Percentiles rank a stretch among this genome's conserved stretches.
These are phyloP conservation scores for Cyanistes caeruleus DNA, from an alignment of 2,113 vertebrate genomes.

Conservation along the genomic window DNA sequence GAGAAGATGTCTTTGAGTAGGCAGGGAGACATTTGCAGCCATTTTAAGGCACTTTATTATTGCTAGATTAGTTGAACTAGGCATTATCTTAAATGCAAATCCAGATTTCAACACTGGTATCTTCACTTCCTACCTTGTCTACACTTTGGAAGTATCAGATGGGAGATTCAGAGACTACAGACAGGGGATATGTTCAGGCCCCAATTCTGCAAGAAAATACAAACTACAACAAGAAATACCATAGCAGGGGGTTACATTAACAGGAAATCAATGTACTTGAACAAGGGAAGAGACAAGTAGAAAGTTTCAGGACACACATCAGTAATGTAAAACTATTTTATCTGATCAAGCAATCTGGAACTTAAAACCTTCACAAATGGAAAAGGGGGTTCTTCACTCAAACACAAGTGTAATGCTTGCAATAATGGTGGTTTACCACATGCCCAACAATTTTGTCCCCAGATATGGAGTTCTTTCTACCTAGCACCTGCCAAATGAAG, in stretches of 20 bases:
- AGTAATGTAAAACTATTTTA: neutral
- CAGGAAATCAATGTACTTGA: neutral
- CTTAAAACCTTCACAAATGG: neutral
- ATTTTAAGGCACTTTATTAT: constrained; percentile 51
- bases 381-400: neutral
- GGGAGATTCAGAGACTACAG: neutral
- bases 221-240: neutral
- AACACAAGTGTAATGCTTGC: neutral
- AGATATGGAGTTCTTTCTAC: neutral
- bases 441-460: neutral
- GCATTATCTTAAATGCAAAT: neutral
- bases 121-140: neutral
- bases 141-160: neutral
- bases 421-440: neutral
- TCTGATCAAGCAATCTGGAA: neutral
- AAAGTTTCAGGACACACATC: neutral
- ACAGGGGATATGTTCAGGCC: neutral
- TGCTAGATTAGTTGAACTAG: neutral
- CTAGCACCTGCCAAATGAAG: neutral
- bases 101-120: neutral
- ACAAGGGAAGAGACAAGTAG: neutral
- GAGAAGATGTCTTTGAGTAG: constrained; percentile 54
- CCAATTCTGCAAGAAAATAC: neutral
- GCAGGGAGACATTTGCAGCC: constrained; percentile 55
- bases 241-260: neutral